phyloP scores from a whole-genome alignment of 2,888 invertebrate species.

The Pyrgus malvae region DNA sequence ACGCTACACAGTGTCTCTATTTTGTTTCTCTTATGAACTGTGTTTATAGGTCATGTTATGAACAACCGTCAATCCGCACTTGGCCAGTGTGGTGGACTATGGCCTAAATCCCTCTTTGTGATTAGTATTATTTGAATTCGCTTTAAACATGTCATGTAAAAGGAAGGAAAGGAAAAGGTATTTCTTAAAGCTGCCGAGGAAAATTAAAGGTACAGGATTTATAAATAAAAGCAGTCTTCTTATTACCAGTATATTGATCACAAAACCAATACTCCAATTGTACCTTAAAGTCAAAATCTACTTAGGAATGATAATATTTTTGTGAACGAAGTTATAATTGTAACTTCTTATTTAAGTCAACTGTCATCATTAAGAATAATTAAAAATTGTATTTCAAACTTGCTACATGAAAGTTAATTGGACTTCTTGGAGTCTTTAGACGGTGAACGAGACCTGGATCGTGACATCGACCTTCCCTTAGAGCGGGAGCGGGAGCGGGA shows the following conservation, averaged over 20 bases:
- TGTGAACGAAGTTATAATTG: conserved; percentile 12
- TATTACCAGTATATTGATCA: conserved; percentile 57
- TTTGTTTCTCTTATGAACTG: no score
- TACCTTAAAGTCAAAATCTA: conserved; percentile 48
- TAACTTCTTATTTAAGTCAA: conserved; percentile 18
- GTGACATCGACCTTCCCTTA: conserved; percentile 74
- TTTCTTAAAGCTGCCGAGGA: no score
- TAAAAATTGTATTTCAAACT: conserved; percentile 12
- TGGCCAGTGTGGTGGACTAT: no score
- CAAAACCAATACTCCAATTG: conserved; percentile 53
- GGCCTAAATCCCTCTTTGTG: no score
- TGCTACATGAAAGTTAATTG: conserved; percentile 46
- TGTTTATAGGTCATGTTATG: no score
- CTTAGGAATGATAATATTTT: conserved; percentile 58
- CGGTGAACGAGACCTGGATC: conserved; percentile 73
- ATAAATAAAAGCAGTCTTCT: conserved; percentile 7
- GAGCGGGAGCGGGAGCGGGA: conserved; percentile 78
- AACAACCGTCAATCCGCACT: no score
- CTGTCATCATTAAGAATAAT: conserved; percentile 18
- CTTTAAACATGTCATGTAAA: no score
- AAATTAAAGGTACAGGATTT: no score
- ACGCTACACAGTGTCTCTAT: no score
- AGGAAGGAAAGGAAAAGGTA: no score
- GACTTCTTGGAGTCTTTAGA: conserved; percentile 78
- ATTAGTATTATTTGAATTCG: no score